phyloP scores from a whole-genome alignment of 2,797 vertebrate species.

The Coendou prehensilis region DNA sequence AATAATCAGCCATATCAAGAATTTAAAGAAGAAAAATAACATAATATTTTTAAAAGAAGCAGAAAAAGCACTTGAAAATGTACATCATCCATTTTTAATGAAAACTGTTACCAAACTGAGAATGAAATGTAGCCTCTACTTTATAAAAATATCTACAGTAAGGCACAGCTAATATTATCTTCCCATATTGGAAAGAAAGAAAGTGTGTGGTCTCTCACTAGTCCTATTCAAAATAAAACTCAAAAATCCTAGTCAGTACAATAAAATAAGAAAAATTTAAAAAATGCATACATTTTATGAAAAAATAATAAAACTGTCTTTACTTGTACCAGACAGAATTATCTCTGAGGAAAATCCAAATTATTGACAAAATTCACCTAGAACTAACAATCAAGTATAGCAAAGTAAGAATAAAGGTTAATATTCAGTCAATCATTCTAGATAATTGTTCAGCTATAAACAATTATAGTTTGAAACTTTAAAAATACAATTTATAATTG shows the following conservation, averaged over 20 bases:
- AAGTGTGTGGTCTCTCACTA: neutral
- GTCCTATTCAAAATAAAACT: neutral
- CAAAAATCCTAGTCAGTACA: neutral
- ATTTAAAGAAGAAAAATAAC: neutral
- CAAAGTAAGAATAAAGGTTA: neutral
- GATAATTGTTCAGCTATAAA: neutral
- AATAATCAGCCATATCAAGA: neutral
- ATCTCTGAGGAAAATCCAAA: neutral
- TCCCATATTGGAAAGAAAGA: neutral
- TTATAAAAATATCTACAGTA: neutral
- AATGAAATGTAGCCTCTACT: neutral
- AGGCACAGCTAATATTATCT: neutral
- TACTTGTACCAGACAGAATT: neutral
- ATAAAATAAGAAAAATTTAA: neutral
- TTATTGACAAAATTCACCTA: neutral
- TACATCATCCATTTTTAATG: neutral
- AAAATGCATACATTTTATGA: neutral
- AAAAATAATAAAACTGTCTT: neutral
- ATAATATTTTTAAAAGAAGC: neutral
- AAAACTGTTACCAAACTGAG: neutral
- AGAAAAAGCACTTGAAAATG: too few species aligned
- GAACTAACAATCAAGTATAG: neutral
- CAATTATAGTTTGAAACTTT: neutral
- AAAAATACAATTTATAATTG: neutral
- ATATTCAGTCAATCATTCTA: neutral